A percentile compares a stretch with the other conserved stretches of the same genome.
These are phyloP conservation scores for Magallana ariakensis DNA, from an alignment of 1,140 invertebrate species.

Conservation along the genomic window DNA sequence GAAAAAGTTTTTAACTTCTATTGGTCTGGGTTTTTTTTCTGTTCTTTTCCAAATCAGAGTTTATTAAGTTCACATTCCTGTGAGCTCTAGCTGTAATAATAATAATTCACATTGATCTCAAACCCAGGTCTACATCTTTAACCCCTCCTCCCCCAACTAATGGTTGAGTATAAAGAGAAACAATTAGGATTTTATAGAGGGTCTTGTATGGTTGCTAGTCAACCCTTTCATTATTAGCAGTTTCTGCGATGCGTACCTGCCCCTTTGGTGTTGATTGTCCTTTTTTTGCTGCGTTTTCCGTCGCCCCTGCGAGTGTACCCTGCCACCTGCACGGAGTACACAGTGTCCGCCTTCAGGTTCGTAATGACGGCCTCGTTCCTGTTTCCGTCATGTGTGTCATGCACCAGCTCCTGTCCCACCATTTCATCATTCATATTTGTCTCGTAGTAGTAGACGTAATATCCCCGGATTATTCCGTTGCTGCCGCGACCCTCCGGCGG, in stretches of 20 bases:
- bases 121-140: too few relatives aligned
- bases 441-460: slow-evolving; percentile 92
- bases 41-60: not conserved
- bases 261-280: slow-evolving; percentile 92
- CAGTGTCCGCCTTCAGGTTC: slow-evolving; percentile 94
- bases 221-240: too few relatives aligned
- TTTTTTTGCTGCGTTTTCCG: slow-evolving; percentile 90
- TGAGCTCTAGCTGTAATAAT: too few relatives aligned
- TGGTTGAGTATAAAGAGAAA: too few relatives aligned
- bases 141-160: too few relatives aligned
- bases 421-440: slow-evolving; percentile 69
- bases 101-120: too few relatives aligned
- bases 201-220: too few relatives aligned
- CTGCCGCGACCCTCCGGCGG: slow-evolving; percentile 93
- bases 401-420: slow-evolving; percentile 59
- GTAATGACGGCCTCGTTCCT: slow-evolving; percentile 90
- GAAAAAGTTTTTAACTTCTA: too few relatives aligned
- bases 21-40: too few relatives aligned
- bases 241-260: slow-evolving; percentile 81
- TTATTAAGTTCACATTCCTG: too few relatives aligned
- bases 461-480: slow-evolving; percentile 97
- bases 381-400: slow-evolving; percentile 81
- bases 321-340: slow-evolving; percentile 90
- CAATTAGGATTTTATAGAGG: too few relatives aligned
- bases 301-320: slow-evolving; percentile 96